Evolutionary conservation across 2,113 vertebrate genomes (phyloP).

Genomic region (Pseudois nayaur): DNA sequence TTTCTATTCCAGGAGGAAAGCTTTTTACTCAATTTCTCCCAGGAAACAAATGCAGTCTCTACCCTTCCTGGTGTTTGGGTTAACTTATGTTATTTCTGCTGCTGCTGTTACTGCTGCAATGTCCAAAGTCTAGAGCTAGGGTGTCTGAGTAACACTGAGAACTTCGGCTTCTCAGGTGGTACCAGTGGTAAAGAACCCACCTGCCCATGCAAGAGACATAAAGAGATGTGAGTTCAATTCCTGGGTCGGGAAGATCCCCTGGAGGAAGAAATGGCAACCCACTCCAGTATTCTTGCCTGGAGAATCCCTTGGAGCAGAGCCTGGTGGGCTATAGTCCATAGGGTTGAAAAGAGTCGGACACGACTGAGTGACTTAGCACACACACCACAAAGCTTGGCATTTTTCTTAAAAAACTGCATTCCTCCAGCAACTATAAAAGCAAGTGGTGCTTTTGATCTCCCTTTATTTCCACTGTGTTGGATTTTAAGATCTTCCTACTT

Average conservation of each 20-base stretch:
- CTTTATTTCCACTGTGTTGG: background rate
- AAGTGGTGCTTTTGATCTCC: background rate
- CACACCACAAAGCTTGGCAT: background rate
- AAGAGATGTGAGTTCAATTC: background rate
- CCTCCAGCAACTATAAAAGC: background rate
- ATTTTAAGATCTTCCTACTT: background rate
- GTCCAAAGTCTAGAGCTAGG: background rate
- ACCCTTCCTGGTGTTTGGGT: background rate
- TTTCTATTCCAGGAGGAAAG: constrained; percentile 8
- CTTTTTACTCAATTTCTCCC: constrained; percentile 38
- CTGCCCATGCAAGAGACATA: background rate
- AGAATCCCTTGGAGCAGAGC: background rate
- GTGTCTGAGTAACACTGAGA: background rate
- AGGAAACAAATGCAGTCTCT: constrained; percentile 20
- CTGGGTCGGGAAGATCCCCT: background rate
- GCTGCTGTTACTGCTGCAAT: background rate
- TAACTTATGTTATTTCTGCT: background rate
- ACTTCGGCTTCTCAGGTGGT: background rate
- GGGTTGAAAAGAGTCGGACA: background rate
- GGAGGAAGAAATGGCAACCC: background rate
- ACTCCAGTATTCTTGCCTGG: background rate
- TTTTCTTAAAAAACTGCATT: background rate
- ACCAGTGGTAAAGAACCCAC: background rate
- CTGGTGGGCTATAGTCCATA: background rate
- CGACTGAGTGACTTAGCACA: background rate